Conservation (phyloP, 2,888 invertebrate genomes). For the Sympetrum striolatum region DNA sequence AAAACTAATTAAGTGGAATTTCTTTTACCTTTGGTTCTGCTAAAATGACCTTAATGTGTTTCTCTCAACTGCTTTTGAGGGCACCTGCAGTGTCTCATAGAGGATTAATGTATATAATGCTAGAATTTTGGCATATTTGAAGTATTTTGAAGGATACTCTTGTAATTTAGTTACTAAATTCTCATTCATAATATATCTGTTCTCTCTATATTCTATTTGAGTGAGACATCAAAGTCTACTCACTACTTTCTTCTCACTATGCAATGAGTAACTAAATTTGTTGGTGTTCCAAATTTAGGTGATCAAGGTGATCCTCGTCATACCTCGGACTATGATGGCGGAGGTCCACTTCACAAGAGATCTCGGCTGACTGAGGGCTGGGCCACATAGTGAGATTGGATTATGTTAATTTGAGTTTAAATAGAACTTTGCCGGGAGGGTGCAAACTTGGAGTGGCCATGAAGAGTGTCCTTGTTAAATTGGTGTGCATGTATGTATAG, state of each 20-base stretch:
- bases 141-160: no score
- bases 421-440: slow-evolving; percentile 6
- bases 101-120: no score
- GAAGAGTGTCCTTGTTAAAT: slow-evolving; percentile 17
- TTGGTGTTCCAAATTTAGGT: slow-evolving; percentile 65
- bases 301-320: slow-evolving; percentile 72
- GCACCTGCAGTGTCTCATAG: no score
- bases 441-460: slow-evolving; percentile 29
- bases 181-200: no score
- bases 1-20: no score
- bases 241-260: background rate
- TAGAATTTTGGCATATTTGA: no score
- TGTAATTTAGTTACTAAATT: no score
- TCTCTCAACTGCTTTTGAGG: no score
- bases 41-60: no score
- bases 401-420: background rate
- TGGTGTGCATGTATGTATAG: background rate
- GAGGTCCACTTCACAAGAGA: slow-evolving; percentile 75
- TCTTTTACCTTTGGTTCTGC: no score
- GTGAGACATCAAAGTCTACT: background rate
- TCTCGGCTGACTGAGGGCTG: slow-evolving; percentile 88
- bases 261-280: background rate
- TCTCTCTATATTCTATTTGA: no score
- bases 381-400: slow-evolving; percentile 75
- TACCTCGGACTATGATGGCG: slow-evolving; percentile 69